Evolutionary conservation across 2,113 vertebrate species (phyloP).

Genomic region (Paramisgurnus dabryanus): DNA sequence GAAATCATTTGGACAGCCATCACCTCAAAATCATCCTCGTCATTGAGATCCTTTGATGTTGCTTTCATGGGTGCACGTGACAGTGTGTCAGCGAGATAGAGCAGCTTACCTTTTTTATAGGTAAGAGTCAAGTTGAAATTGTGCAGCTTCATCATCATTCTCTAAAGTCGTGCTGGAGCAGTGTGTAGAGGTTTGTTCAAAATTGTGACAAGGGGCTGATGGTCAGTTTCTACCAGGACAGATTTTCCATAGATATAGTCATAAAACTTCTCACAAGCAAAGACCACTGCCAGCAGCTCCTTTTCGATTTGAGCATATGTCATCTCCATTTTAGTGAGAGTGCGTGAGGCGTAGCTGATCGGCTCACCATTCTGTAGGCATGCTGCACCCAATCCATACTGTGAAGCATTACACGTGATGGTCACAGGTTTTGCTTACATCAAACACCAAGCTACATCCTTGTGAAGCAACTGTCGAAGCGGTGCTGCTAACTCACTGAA

Average conservation of each 20-base stretch:
- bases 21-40: background rate
- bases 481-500: background rate
- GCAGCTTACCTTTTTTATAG: slow-evolving; percentile 26
- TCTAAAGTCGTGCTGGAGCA: background rate
- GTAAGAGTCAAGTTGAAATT: slow-evolving; percentile 10
- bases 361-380: background rate
- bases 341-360: background rate
- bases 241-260: slow-evolving; percentile 20
- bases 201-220: background rate
- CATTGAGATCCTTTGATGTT: too few species aligned
- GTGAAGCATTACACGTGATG: background rate
- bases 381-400: background rate
- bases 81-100: background rate
- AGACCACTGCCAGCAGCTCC: slow-evolving; percentile 33
- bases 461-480: background rate
- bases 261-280: slow-evolving; percentile 30
- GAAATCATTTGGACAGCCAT: background rate
- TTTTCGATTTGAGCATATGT: background rate
- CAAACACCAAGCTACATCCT: background rate
- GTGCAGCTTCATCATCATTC: slow-evolving; percentile 13
- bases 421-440: background rate
- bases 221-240: slow-evolving; percentile 28
- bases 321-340: background rate
- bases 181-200: background rate
- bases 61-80: background rate